Evolutionary conservation across 2,797 vertebrate genomes (phyloP), one percentile per base, ranked within the genome.

Genomic region (Thaleichthys pacificus): DNA sequence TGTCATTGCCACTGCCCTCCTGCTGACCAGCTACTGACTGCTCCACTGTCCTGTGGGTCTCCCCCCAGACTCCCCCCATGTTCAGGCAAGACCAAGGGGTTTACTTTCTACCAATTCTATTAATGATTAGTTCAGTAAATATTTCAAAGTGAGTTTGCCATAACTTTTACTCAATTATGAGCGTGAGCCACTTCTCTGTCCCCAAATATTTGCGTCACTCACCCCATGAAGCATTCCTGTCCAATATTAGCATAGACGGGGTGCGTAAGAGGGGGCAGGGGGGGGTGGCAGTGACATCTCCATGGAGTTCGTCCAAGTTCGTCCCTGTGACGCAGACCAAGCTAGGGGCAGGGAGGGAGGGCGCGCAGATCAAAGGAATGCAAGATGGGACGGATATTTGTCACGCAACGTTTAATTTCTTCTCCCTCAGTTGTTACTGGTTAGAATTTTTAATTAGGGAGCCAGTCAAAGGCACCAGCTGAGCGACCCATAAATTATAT

Each of bases 401-500:
- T 72, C 63, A 77, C 57, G 42, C 58, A 32, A 0, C 19, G 21
- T 19, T 63, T 38, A 4, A n/a, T 32, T 65, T 5, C 1, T 26
- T 0, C 2, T 61, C 38, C 7, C 38, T 9, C 38, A 42, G 5
- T 42, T 11, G 2, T 66, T 57, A 60, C 66, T 71, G 49, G 73
- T 81, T 63, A 32, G 22, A 15, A 68, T 66, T 77, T 85, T 84
- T 83, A 81, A 81, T 80, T 73, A 68, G 66, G 72, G 11, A 22
- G 64, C 35, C 11, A 57, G 56, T 81, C 30, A 70, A 73, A n/a
- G 67, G 65, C 61, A 73, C 11, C 24, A 80, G 72, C 72, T 24
- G 60, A 79, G 61, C 68, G 24, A 35, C 22, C n/a, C 56, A 69
- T 79, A 72, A 74, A 82, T 83, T 79, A 75, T 64, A 68, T 19